Evolutionary conservation across 1,140 invertebrate species (phyloP).

Genomic region (Zophobas atratus): DNA sequence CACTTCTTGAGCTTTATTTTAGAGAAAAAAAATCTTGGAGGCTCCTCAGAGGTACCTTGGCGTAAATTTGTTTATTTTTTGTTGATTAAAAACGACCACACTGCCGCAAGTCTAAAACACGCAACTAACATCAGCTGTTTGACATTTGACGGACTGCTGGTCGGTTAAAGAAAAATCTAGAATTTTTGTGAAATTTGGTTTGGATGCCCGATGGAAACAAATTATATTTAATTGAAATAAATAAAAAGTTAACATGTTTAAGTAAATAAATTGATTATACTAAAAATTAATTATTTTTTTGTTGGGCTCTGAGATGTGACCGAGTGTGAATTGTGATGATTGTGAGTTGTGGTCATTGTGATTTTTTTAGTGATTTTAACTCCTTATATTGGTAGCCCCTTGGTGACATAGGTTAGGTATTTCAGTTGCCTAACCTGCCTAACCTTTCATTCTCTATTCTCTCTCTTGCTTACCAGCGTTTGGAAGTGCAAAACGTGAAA

Average conservation of each 20-base stretch:
- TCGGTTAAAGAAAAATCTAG: slow-evolving; percentile 16
- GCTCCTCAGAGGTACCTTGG: slow-evolving; percentile 9
- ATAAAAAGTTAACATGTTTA: neutral
- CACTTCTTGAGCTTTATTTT: neutral
- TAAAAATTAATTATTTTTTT: too few species aligned
- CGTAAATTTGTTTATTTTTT: slow-evolving; percentile 29
- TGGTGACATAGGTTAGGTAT: too few species aligned
- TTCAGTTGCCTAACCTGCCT: too few species aligned
- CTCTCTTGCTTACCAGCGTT: too few species aligned
- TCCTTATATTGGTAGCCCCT: too few species aligned
- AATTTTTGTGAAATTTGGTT: slow-evolving; percentile 17
- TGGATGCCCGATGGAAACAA: neutral
- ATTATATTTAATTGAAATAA: too few species aligned
- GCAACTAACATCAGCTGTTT: slow-evolving; percentile 31
- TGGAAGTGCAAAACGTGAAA: too few species aligned
- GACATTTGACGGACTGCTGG: neutral
- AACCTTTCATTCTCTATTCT: too few species aligned
- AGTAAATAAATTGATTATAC: neutral
- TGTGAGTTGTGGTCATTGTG: too few species aligned
- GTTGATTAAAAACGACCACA: neutral
- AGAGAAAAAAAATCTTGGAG: neutral
- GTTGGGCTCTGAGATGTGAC: too few species aligned
- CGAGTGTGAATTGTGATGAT: too few species aligned
- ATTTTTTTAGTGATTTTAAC: too few species aligned
- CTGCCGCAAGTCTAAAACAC: neutral